Evolutionary conservation across 1,140 invertebrate genomes (phyloP).

Genomic region (Panonychus citri): DNA sequence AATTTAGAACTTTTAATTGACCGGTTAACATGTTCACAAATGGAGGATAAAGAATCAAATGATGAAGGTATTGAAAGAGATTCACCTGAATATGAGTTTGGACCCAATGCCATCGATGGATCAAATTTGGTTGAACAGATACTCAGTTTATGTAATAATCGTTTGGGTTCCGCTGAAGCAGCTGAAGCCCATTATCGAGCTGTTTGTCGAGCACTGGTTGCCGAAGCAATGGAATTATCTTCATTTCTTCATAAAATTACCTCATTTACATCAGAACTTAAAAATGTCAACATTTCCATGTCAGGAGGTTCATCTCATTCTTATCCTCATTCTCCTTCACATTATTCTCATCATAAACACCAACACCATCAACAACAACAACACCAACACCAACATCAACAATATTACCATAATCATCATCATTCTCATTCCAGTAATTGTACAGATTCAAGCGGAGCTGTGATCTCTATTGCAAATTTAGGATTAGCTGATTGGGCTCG

Average conservation of each 20-base stretch:
- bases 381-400: too few species aligned
- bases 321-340: neutral
- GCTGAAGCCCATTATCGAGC: slow-evolving; percentile 65
- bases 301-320: neutral
- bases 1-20: slow-evolving; percentile 59
- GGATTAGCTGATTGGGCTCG: slow-evolving; percentile 39
- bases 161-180: slow-evolving; percentile 20
- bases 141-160: slow-evolving; percentile 21
- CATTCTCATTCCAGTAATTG: neutral
- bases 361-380: too few species aligned
- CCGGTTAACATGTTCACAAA: slow-evolving; percentile 3
- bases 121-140: neutral
- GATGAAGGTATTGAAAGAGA: slow-evolving; percentile 75
- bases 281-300: neutral
- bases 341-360: too few species aligned
- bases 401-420: too few species aligned
- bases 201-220: slow-evolving; percentile 65
- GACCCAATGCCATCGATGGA: neutral
- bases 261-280: slow-evolving; percentile 23
- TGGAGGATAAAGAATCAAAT: slow-evolving; percentile 4
- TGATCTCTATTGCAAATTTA: neutral
- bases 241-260: slow-evolving; percentile 63
- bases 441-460: neutral
- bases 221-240: slow-evolving; percentile 65
- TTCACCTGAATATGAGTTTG: slow-evolving; percentile 40